These are phyloP conservation scores for Calliopum simillimum DNA, from an alignment of 2,888 invertebrate species.

Conservation along the genomic window DNA sequence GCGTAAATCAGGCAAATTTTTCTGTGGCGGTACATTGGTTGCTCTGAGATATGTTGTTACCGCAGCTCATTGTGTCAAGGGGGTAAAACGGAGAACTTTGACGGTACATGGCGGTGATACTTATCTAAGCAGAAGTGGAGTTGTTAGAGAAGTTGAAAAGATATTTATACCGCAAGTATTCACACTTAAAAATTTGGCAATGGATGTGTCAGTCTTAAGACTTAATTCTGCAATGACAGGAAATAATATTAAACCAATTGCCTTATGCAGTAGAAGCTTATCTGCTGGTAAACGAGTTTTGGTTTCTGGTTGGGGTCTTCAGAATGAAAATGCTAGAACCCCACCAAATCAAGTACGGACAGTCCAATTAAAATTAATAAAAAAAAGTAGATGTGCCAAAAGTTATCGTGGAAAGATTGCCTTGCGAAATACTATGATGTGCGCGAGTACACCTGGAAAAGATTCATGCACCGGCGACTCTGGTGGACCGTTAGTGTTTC, in stretches of 20 bases:
- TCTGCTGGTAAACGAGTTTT: slow-evolving; percentile 26
- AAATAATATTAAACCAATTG: slow-evolving; percentile 32
- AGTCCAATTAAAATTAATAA: slow-evolving; percentile 34
- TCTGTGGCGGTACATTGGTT: slow-evolving; percentile 48
- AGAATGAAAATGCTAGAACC: not conserved
- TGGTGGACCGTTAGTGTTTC: slow-evolving; percentile 47
- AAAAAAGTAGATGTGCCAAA: not conserved
- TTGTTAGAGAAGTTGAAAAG: not conserved
- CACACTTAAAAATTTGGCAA: slow-evolving; percentile 18
- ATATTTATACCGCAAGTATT: slow-evolving; percentile 28
- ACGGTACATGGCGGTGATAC: slow-evolving; percentile 38
- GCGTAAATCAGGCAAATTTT: slow-evolving; percentile 20
- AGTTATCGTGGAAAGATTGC: not conserved
- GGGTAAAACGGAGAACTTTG: not conserved
- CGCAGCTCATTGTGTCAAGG: slow-evolving; percentile 39
- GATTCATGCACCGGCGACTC: slow-evolving; percentile 50
- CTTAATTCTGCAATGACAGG: slow-evolving; percentile 34
- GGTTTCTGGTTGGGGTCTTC: slow-evolving; percentile 49
- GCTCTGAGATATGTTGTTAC: slow-evolving; percentile 24
- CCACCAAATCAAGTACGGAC: slow-evolving; percentile 37
- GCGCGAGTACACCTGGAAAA: slow-evolving; percentile 42
- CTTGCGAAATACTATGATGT: slow-evolving; percentile 47
- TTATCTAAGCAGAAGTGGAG: slow-evolving; percentile 14
- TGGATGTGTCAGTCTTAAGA: slow-evolving; percentile 46
- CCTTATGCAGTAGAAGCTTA: slow-evolving; percentile 20